A percentile compares a stretch with the other conserved stretches of the same genome.
phyloP scores from a whole-genome alignment of 2,113 vertebrate species.

The Taxidea taxus region DNA sequence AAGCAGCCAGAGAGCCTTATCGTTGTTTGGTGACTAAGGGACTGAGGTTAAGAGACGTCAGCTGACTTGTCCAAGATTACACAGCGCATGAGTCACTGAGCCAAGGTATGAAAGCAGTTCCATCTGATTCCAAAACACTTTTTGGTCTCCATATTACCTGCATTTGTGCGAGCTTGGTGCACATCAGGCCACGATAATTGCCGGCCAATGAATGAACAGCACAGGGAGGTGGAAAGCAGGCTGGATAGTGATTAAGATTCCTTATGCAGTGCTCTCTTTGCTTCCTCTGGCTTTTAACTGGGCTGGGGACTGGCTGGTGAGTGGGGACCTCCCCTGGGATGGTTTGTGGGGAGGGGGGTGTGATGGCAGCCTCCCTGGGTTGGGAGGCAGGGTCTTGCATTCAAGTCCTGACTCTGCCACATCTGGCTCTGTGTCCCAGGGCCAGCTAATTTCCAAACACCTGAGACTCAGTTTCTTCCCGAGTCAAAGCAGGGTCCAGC shows the following conservation, averaged over 20 bases:
- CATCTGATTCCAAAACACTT: neutral
- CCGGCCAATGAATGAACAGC: neutral
- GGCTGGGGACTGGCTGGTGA: neutral
- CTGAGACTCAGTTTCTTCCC: neutral
- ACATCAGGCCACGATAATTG: rapidly evolving
- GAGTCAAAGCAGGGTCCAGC: neutral
- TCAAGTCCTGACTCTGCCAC: neutral
- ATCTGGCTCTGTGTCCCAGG: neutral
- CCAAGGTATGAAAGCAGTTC: neutral
- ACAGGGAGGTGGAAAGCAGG: rapidly evolving
- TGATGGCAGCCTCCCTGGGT: neutral
- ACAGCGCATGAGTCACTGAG: neutral
- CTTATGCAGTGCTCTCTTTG: neutral
- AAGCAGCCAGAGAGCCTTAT: neutral
- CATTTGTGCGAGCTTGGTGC: neutral
- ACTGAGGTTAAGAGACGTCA: neutral
- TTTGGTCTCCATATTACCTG: neutral
- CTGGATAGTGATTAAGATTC: neutral
- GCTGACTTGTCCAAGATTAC: neutral
- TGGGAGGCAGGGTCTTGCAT: neutral
- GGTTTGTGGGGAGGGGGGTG: neutral
- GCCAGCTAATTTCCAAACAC: neutral
- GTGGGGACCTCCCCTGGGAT: neutral
- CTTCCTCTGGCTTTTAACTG: neutral
- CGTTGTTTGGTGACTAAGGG: neutral